Evolutionary conservation across 1,140 invertebrate genomes (phyloP).

Genomic region (Caenorhabditis inopinata): DNA sequence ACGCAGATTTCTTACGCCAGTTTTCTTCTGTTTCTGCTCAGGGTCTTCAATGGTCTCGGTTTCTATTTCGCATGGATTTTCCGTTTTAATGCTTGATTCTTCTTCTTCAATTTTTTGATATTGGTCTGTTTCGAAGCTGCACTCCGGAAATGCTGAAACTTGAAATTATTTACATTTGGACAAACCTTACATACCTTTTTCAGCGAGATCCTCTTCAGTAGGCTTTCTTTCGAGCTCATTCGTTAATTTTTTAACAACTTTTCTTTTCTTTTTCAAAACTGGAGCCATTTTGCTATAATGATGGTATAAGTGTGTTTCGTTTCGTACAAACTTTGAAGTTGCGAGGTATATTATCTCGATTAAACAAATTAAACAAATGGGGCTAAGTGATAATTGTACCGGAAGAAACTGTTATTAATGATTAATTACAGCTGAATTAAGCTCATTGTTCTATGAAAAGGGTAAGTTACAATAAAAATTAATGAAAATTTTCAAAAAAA

Average conservation of each 20-base stretch:
- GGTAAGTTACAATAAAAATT: too few species aligned
- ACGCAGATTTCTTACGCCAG: constrained; percentile 37
- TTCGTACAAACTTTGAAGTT: too few species aligned
- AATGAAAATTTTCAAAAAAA: neutral
- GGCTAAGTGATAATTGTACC: too few species aligned
- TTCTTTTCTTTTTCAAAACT: neutral
- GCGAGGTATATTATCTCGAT: too few species aligned
- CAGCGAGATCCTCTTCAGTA: too few species aligned
- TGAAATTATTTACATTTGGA: too few species aligned
- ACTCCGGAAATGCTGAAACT: neutral
- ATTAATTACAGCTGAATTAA: too few species aligned
- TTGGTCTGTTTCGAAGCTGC: neutral
- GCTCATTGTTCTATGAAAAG: too few species aligned
- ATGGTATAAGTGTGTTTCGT: too few species aligned
- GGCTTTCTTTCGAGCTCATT: neutral
- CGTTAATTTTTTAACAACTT: neutral
- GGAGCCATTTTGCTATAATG: neutral
- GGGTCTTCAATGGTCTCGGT: neutral
- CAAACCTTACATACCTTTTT: neutral
- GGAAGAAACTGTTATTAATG: too few species aligned
- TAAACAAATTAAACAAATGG: too few species aligned
- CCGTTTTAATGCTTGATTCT: neutral
- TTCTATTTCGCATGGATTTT: constrained; percentile 34
- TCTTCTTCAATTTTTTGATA: neutral
- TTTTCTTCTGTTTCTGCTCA: constrained; percentile 41